Evolutionary conservation across 2,888 invertebrate species (phyloP).

Genomic region (Microctonus aethiopoides): DNA sequence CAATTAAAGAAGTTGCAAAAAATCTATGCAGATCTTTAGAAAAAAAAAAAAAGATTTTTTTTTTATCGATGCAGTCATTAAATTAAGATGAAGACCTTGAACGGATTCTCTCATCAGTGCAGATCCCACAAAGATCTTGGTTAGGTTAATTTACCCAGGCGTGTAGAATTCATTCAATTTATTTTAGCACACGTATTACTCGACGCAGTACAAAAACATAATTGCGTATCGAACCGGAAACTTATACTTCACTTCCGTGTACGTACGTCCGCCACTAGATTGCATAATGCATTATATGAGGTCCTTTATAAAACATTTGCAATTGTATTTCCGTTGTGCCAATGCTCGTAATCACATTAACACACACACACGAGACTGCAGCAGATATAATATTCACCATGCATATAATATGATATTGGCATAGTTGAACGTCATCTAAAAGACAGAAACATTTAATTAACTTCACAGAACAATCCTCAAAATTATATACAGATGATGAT

Average conservation of each 20-base stretch:
- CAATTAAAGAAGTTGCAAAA: background rate
- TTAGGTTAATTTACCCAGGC: background rate
- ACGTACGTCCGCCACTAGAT: conserved; percentile 45
- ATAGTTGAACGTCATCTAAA: background rate
- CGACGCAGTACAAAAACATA: conserved; percentile 29
- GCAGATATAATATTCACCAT: background rate
- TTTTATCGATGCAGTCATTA: background rate
- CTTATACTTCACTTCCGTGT: conserved; percentile 34
- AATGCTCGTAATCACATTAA: background rate
- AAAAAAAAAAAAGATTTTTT: background rate
- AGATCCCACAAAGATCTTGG: background rate
- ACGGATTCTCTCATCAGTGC: background rate
- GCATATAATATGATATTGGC: background rate
- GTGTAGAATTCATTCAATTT: conserved; percentile 11
- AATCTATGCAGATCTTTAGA: background rate
- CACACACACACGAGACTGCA: background rate
- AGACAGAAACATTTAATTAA: conserved; percentile 14
- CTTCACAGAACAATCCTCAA: conserved; percentile 13
- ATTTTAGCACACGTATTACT: background rate
- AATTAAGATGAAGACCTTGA: background rate
- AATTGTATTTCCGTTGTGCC: conserved; percentile 10
- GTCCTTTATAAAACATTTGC: background rate
- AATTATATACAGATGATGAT: conserved; percentile 27
- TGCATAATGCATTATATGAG: conserved; percentile 47
- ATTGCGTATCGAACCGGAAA: conserved; percentile 47